Conservation (phyloP, 2,797 vertebrate species). For the Pseudomugil gertrudae region DNA sequence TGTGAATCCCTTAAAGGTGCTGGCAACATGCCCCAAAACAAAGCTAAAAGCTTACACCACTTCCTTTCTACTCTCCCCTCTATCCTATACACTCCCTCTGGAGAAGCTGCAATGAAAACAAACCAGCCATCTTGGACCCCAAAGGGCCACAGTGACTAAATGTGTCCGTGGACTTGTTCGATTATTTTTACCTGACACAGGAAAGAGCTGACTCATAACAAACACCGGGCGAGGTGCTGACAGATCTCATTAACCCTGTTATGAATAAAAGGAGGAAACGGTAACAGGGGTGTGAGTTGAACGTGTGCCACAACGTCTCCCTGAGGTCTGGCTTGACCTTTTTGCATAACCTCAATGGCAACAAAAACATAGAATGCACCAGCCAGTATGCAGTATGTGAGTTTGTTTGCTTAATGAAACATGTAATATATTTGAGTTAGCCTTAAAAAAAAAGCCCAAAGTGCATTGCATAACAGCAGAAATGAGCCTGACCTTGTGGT, state of each 20-base stretch:
- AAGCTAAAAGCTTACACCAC: conserved; percentile 59
- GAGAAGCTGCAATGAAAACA: conserved; percentile 71
- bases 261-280: conserved; percentile 57
- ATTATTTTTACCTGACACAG: conserved; percentile 86
- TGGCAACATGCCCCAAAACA: conserved; percentile 50
- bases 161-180: conserved; percentile 59
- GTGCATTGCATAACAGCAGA: background rate
- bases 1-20: conserved; percentile 42
- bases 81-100: conserved; percentile 31
- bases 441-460: background rate
- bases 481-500: conserved; percentile 20
- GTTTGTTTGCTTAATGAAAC: background rate
- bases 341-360: conserved; percentile 42
- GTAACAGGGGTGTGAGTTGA: conserved; percentile 39
- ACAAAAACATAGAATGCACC: conserved; percentile 40
- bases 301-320: conserved; percentile 65
- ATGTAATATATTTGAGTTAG: conserved; percentile 10
- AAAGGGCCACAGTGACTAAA: conserved; percentile 58
- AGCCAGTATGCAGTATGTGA: background rate
- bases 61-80: conserved; percentile 54
- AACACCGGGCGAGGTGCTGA: conserved; percentile 80
- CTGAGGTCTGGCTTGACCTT: conserved; percentile 63
- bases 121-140: conserved; percentile 55
- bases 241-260: conserved; percentile 78
- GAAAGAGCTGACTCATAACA: conserved; percentile 83